Evolutionary conservation across 2,797 vertebrate species (phyloP).

Genomic region (Eulemur mongoz): DNA sequence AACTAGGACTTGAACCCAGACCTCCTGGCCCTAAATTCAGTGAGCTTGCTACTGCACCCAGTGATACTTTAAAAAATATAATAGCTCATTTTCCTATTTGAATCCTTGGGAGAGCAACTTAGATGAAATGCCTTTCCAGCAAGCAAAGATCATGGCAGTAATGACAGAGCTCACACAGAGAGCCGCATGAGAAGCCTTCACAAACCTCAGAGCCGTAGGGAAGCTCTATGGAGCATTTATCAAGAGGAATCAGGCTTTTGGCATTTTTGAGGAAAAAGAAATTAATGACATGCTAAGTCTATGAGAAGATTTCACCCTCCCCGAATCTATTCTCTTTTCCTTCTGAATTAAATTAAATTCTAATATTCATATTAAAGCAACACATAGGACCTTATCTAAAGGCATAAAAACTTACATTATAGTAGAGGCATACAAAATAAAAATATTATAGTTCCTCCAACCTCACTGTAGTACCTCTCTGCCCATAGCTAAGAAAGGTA

Average conservation of each 20-base stretch:
- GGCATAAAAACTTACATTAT: not conserved
- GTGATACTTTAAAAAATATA: not conserved
- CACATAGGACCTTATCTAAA: not conserved
- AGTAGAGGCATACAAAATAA: not conserved
- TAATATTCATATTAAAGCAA: conserved; percentile 34
- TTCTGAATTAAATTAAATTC: conserved; percentile 37
- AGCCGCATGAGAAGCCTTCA: not conserved
- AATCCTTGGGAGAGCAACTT: not conserved
- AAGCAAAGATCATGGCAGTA: not conserved
- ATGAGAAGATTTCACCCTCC: not conserved
- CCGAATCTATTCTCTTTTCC: not conserved
- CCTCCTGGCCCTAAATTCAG: not conserved
- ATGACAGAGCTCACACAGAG: not conserved
- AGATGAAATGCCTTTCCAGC: not conserved
- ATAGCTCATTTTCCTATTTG: not conserved
- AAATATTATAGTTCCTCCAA: not conserved
- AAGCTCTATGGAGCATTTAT: not conserved
- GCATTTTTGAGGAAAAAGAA: not conserved
- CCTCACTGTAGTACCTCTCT: not conserved
- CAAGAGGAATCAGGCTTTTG: conserved; percentile 1
- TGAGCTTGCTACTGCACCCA: not conserved
- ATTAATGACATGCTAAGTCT: not conserved
- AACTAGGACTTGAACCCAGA: not conserved
- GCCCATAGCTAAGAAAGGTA: not conserved
- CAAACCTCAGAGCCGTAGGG: not conserved